These are phyloP conservation scores for Capitulum mitella DNA, from an alignment of 2,888 invertebrate genomes.

Conservation along the genomic window DNA sequence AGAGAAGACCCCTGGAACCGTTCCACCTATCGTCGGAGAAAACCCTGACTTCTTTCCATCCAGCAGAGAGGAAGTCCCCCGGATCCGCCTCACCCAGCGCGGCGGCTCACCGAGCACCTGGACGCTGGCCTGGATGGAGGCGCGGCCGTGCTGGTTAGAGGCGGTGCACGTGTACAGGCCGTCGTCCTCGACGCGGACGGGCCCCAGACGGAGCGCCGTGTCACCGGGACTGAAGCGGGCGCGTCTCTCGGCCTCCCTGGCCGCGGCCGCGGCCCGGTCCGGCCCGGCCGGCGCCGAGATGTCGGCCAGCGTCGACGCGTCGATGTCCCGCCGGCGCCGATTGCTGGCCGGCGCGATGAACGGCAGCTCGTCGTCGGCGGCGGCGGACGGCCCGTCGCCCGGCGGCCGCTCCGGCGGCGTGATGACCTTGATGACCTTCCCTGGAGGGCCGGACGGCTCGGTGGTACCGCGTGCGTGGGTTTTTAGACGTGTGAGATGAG, in stretches of 20 bases:
- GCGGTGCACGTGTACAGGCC: slow-evolving; percentile 54
- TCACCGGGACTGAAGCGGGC: slow-evolving; percentile 41
- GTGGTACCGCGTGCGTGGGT: too few relatives aligned
- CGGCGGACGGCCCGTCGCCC: slow-evolving; percentile 30
- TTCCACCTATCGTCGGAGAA: too few relatives aligned
- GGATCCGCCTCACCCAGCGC: too few relatives aligned
- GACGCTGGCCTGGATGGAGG: slow-evolving; percentile 50
- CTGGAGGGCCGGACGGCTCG: not conserved
- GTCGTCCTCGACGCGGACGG: slow-evolving; percentile 48
- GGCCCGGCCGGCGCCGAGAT: slow-evolving; percentile 45
- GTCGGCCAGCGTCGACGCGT: not conserved
- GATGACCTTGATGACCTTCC: not conserved
- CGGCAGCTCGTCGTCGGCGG: slow-evolving; percentile 28
- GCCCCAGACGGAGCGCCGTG: slow-evolving; percentile 35
- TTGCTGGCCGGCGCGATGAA: not conserved
- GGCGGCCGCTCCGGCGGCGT: slow-evolving; percentile 8
- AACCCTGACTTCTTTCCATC: too few relatives aligned
- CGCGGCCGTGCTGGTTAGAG: slow-evolving; percentile 53
- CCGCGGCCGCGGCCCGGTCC: slow-evolving; percentile 44
- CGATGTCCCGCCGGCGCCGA: slow-evolving; percentile 10
- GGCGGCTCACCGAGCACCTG: slow-evolving; percentile 45
- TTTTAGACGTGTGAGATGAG: too few relatives aligned
- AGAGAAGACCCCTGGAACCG: too few relatives aligned
- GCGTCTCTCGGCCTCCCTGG: slow-evolving; percentile 43
- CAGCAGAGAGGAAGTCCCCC: too few relatives aligned